Conservation (phyloP, 2,113 vertebrate species). For the Cyanoliseus patagonus region DNA sequence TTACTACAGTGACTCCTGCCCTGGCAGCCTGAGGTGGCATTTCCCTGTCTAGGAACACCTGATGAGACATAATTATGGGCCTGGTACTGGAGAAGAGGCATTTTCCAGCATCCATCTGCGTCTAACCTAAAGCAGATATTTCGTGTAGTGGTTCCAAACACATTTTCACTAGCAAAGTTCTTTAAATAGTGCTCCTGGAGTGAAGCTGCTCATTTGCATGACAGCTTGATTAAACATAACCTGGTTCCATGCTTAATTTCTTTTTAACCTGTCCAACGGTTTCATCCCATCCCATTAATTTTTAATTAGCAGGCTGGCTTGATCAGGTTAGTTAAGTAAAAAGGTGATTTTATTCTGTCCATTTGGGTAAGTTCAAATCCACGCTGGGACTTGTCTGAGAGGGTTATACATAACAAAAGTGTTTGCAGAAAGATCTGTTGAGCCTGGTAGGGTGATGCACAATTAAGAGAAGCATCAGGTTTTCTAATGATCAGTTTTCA, state of each 20-base stretch:
- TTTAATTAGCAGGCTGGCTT: neutral
- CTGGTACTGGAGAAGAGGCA: neutral
- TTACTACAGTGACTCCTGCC: neutral
- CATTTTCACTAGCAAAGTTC: neutral
- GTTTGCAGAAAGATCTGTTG: neutral
- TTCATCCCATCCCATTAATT: constrained; percentile 6
- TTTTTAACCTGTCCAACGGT: constrained; percentile 20
- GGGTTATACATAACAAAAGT: neutral
- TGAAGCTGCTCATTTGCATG: neutral
- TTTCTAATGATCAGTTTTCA: neutral
- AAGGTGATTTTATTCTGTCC: neutral
- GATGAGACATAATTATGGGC: accelerated
- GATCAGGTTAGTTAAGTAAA: neutral
- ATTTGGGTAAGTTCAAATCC: neutral
- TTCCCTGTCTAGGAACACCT: neutral
- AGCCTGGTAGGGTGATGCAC: neutral
- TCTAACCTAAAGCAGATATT: neutral
- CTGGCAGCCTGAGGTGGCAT: accelerated
- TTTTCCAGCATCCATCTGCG: neutral
- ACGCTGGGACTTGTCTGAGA: neutral
- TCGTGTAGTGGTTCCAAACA: neutral
- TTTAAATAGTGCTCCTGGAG: neutral
- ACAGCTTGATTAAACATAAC: constrained; percentile 39
- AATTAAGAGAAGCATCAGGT: neutral
- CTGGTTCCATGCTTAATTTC: constrained; percentile 42